Base-by-base conservation (phyloP, 2,113 vertebrate species). In the Labrus mixtus region DNA sequence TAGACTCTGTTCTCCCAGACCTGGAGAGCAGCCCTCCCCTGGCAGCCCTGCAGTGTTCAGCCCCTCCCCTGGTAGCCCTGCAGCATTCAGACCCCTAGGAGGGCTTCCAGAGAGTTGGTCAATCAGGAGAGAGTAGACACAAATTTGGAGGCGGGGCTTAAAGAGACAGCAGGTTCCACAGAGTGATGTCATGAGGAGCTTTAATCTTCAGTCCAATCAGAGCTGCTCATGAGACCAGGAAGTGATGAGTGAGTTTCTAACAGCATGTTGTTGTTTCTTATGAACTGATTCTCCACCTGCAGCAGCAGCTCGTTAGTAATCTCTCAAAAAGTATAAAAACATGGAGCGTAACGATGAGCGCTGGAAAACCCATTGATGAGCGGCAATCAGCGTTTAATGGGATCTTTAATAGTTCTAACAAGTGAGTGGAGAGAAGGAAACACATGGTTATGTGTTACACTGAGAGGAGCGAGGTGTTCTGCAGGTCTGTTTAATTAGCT, bases 401-500 rank as follows among this genome's bases (percentile, higher is more conserved):
- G 37, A 33, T 6, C 6, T 39, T 48, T 15, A 2, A 10, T 60
- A 23, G 36, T 8, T 13, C 15, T 50, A 13, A 20, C 13, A 43
- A 39, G 55, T 61, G 81, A 57, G 33, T 41, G 36, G 4, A n/a
- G 9, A 54, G 37, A 60, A 67, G 59, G 50, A 72, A 86, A 82
- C 64, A 70, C 15, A 60, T 46, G 22, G 33, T 7, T 43, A 82
- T 77, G 61, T 37, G 60, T 17, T 62, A 37, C 45, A 63, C 66
- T 46, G 36, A 63, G 23, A 23, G 2, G n/a, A 53, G 53, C 4
- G 33, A 53, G 54, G 58, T 56, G 63, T 29, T 33, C 29, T 9
- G 2, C 39, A 58, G 17, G 6, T 51, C 71, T 46, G 19, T 59
- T 78, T 78, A 76, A 80, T 78, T 72, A 80, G 79, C 82, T 57